Base-by-base conservation (phyloP, 2,113 vertebrate species). In the Chaetodon trifascialis region DNA sequence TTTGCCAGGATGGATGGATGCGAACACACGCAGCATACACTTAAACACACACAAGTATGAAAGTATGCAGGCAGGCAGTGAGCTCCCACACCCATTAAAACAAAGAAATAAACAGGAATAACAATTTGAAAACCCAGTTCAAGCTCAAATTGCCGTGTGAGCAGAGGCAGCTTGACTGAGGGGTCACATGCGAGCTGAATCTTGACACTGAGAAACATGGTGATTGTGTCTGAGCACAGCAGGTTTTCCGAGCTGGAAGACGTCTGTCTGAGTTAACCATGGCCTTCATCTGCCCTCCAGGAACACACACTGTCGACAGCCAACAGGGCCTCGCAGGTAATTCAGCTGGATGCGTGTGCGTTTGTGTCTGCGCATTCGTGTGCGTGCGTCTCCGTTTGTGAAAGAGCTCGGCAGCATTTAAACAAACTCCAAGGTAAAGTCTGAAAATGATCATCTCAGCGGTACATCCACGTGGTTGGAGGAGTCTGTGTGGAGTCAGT, bases 241-340 rank as follows among this genome's bases (percentile, higher is more conserved):
- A 42, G 66, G 42, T 56, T 59, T 59, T 47, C 54, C 30, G 30
- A 30, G 30, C 17, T 54, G 36, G 8, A 46, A 34, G 1, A 34
- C 0, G 0, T 47, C 25, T 40, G 40, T 36, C 65, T 79, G 16
- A 54, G 66, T 40, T 21, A 46, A 42, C 40, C 80, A 36, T 11
- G 14, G 17, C 44, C 66, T 6, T 4, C 64, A 49, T 67, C 14
- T 72, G 60, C 55, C 36, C 62, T 64, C 49, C 70, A 83, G 38
- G 56, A 34, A 46, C 19, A 12, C 49, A 51, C 21, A 49, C 58
- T 46, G 70, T 42, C 34, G 30, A n/a, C 36, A 68, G 58, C 49
- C 81, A 60, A 71, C 62, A 30, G 34, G 44, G 42, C 23, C 36
- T 60, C 2, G 5, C 11, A 14, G 36, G 47, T 74, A 1, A 79